These are phyloP conservation scores for Zenarchopterus dispar DNA, from an alignment of 2,797 vertebrate genomes.

Conservation along the genomic window DNA sequence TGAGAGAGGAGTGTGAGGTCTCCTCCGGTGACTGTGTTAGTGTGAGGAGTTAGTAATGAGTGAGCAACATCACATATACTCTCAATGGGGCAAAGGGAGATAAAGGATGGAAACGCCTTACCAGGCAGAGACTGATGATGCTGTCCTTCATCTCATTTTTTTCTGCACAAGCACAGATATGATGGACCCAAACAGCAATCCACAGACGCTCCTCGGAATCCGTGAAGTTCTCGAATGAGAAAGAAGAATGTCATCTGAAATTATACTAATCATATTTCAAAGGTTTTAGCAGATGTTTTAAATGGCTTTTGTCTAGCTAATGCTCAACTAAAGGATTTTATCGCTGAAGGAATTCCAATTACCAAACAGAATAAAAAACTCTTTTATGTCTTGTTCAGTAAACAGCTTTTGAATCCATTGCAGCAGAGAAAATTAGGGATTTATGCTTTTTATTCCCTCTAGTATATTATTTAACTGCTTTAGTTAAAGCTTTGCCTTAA, in stretches of 20 bases:
- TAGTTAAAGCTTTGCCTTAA: constrained; percentile 27
- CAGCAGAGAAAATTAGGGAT: constrained; percentile 33
- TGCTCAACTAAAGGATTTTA: constrained; percentile 44
- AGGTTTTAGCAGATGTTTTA: constrained; percentile 28
- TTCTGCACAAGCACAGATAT: constrained; percentile 50
- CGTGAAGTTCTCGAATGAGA: constrained; percentile 27
- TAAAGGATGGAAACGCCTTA: constrained; percentile 52
- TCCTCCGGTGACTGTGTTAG: constrained; percentile 45
- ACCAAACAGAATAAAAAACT: constrained; percentile 38
- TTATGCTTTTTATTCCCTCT: constrained; percentile 3
- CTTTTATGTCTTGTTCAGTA: constrained; percentile 59
- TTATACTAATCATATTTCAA: constrained; percentile 47
- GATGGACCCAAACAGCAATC: constrained; percentile 19
- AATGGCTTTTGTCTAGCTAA: constrained; percentile 54
- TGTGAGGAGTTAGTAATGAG: constrained; percentile 68
- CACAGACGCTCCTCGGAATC: constrained; percentile 35
- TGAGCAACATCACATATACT: constrained; percentile 45
- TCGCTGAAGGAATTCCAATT: constrained; percentile 51
- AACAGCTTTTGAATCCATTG: constrained; percentile 35
- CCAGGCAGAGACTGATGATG: constrained; percentile 70
- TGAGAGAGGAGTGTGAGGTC: background rate
- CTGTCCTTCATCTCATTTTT: constrained; percentile 60
- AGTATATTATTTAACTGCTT: constrained; percentile 19
- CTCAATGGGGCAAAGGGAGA: constrained; percentile 47
- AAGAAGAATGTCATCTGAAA: constrained; percentile 32